These are phyloP conservation scores for Brachypodius melanocephalos DNA, from an alignment of 2,113 vertebrate species.

Conservation along the genomic window DNA sequence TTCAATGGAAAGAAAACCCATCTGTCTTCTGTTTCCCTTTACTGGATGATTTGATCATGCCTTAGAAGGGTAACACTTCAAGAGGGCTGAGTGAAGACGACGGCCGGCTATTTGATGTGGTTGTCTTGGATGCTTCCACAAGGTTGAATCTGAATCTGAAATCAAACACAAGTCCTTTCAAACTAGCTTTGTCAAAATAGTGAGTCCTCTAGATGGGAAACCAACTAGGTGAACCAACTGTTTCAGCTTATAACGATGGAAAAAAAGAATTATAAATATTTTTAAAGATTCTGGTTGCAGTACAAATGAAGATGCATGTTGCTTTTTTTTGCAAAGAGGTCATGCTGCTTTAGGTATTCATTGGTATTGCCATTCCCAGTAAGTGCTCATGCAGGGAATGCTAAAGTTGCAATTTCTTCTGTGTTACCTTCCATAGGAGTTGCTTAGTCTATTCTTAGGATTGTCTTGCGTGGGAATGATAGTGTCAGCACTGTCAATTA, in stretches of 20 bases:
- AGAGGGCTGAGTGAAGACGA: background rate
- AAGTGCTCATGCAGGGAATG: background rate
- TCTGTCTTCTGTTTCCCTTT: background rate
- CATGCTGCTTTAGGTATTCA: background rate
- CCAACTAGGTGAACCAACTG: background rate
- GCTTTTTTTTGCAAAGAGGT: background rate
- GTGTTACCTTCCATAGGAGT: background rate
- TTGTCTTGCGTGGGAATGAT: background rate
- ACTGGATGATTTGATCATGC: background rate
- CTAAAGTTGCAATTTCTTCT: background rate
- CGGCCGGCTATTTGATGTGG: background rate
- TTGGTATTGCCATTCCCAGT: background rate
- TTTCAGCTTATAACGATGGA: background rate
- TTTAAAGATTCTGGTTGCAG: background rate
- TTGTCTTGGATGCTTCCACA: background rate
- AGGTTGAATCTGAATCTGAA: background rate
- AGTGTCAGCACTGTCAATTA: background rate
- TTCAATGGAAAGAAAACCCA: background rate
- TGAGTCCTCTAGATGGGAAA: background rate
- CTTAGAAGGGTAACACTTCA: background rate
- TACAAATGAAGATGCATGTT: background rate
- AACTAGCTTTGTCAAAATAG: background rate
- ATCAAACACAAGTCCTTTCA: background rate
- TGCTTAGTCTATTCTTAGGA: background rate
- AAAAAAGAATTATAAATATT: background rate